Percentiles rank a stretch among this genome's conserved stretches.
Evolutionary conservation across 1,140 invertebrate genomes (phyloP).

Genomic region (Drosophila tani): DNA sequence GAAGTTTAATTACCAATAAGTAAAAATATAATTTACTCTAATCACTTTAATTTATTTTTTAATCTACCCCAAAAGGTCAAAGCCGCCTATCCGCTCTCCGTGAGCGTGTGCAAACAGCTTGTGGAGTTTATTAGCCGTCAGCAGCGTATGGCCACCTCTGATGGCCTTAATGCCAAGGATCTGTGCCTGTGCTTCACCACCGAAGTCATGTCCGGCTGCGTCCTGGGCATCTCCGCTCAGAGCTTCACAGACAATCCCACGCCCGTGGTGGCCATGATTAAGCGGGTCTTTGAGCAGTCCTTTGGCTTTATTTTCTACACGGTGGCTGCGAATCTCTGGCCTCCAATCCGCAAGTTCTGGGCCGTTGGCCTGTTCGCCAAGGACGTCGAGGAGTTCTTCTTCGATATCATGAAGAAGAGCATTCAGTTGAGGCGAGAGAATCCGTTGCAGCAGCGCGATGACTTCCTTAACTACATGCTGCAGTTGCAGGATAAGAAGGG

Average conservation of each 20-base stretch:
- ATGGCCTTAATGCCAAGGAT: slow-evolving; percentile 48
- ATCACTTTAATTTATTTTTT: too few relatives aligned
- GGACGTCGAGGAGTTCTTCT: slow-evolving; percentile 70
- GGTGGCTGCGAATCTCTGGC: slow-evolving; percentile 42
- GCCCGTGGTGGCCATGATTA: slow-evolving; percentile 47
- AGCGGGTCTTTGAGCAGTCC: slow-evolving; percentile 54
- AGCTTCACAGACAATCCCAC: slow-evolving; percentile 64
- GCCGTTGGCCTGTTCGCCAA: slow-evolving; percentile 38
- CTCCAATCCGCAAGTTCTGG: slow-evolving; percentile 50
- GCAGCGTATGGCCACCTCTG: slow-evolving; percentile 40
- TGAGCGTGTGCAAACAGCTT: slow-evolving; percentile 47
- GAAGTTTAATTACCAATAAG: not conserved
- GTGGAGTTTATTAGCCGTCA: slow-evolving; percentile 51
- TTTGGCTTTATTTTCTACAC: slow-evolving; percentile 47
- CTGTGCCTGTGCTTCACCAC: slow-evolving; percentile 84
- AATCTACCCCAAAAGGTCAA: slow-evolving; percentile 37
- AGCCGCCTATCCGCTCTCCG: slow-evolving; percentile 62
- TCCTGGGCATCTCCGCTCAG: slow-evolving; percentile 84
- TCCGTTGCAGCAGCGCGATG: slow-evolving; percentile 60
- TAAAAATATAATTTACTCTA: not conserved
- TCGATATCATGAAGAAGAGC: slow-evolving; percentile 58
- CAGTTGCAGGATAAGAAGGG: slow-evolving; percentile 77
- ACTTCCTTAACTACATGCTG: slow-evolving; percentile 82
- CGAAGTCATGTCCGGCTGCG: slow-evolving; percentile 85
- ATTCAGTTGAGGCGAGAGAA: slow-evolving; percentile 63